Conservation (phyloP, 1,140 invertebrate genomes). For the Solenopsis fugax region DNA sequence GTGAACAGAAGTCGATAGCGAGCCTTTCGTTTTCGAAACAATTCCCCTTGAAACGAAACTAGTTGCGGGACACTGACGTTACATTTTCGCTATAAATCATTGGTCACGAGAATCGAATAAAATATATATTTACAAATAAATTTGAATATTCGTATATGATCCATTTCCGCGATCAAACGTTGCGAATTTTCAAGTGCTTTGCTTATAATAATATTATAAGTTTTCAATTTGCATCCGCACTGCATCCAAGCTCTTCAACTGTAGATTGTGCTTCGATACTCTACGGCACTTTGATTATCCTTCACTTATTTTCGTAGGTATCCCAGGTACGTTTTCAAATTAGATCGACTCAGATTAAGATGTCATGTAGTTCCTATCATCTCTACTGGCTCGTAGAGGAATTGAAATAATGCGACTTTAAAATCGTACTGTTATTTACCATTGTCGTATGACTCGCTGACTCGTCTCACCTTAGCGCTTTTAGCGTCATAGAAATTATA, state of each 20-base stretch:
- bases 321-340: neutral
- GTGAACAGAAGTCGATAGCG: neutral
- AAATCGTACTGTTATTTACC: neutral
- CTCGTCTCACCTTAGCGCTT: neutral
- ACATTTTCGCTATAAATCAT: constrained; percentile 6
- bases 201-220: neutral
- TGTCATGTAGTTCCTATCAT: constrained; percentile 22
- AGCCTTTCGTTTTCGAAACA: neutral
- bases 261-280: neutral
- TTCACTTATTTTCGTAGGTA: neutral
- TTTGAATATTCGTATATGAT: neutral
- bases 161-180: neutral
- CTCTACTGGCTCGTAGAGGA: constrained; percentile 31
- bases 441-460: neutral
- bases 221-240: neutral
- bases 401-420: constrained; percentile 14
- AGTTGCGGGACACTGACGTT: neutral
- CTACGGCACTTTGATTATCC: neutral
- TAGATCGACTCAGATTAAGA: neutral
- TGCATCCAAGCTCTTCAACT: neutral
- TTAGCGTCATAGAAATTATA: neutral
- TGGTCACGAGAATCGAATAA: neutral
- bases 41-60: neutral
- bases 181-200: neutral
- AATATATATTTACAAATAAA: neutral